Evolutionary conservation across 2,113 vertebrate genomes (phyloP), one percentile per base, ranked within the genome.

Genomic region (Carollia perspicillata): DNA sequence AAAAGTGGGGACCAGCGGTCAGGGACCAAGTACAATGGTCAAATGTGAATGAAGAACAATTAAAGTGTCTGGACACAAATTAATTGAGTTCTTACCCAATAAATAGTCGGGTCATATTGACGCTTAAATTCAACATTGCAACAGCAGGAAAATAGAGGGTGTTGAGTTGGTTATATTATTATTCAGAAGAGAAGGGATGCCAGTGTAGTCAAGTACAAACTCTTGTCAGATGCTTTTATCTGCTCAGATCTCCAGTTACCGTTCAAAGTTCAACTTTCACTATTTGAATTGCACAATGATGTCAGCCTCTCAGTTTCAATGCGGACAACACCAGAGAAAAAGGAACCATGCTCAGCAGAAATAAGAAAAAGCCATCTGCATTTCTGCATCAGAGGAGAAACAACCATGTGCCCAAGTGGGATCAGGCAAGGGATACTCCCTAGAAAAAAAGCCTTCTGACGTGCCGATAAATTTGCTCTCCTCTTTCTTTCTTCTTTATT

Each of bases 61-160:
- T 98, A 98, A 98, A 98, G 97, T 97, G 92, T 80, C 90, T 98
- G 95, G 93, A 93, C 96, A 97, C 86, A 98, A 98, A 98, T 98
- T 98, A 98, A 98, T 98, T 95, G 98, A 97, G 93, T 97, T 97
- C 97, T 95, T 97, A 96, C 66, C 89, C 74, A 40, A 96, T 97
- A 98, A 98, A 97, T 81, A 98, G 95, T 63, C 88, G 92, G 95
- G 96, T 98, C 96, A 97, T 71, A 74, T 47, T 96, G 90, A 93
- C 93, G 89, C 94, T 98, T 97, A 89, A 97, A 97, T 98, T 97
- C 79, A 89, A 0, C 89, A 60, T 81, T 96, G 58, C 66, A 85
- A 93, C 71, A 83, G 80, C 90, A 86, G 63, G 94, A 80, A 77
- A 96, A 81, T 47, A 78, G 33, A 88, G 69, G 40, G 35, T 79